Evolutionary conservation across 2,888 invertebrate species (phyloP), one percentile per base, ranked within the genome.

Genomic region (Pheosia tremula): DNA sequence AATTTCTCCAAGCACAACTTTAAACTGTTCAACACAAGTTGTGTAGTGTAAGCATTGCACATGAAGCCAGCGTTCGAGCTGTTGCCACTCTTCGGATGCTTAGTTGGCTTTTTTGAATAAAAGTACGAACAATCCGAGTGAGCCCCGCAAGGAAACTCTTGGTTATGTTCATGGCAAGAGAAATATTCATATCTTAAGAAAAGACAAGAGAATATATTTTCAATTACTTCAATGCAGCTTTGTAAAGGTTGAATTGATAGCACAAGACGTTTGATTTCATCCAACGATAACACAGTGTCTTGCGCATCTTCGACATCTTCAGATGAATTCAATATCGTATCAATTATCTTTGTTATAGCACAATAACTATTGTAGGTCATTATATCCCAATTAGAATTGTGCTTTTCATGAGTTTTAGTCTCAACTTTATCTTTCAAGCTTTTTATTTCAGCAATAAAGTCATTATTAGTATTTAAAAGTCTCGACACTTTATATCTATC

Each of bases 161-260:
- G 93, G 63, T 82, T 94, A 59, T 91, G 92, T 70, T 94, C 92
- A 68, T 94, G 87, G 63, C 94, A 94, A 8, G 93, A 91, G 66
- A 96, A 93, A 80, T 96, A 95, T 77, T 96, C 95, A 72, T 94
- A 94, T 69, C 95, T 94, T 57, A 96, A 78, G 84, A 97, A 96
- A 50, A 97, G 90, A 72, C 97, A 94, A 0, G 95, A 94, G 83
- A 97, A 97, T 69, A 97, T 94, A 83, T 96, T 95, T 83, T 97
- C 96, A 61, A 97, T 93, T 0, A 96, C 91, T 88, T 96, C 96
- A 58, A 95, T 83, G 74, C 95, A 94, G 69, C 88, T 88, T 64
- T 87, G 84, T 50, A 91, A 67, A 36, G 94, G 94, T 66, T 90
- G 88, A 57, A 94, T 88, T 45, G 89, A 88, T 57, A 94, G 79